phyloP scores from a whole-genome alignment of 2,113 vertebrate species.

The Clarias macrocephalus region DNA sequence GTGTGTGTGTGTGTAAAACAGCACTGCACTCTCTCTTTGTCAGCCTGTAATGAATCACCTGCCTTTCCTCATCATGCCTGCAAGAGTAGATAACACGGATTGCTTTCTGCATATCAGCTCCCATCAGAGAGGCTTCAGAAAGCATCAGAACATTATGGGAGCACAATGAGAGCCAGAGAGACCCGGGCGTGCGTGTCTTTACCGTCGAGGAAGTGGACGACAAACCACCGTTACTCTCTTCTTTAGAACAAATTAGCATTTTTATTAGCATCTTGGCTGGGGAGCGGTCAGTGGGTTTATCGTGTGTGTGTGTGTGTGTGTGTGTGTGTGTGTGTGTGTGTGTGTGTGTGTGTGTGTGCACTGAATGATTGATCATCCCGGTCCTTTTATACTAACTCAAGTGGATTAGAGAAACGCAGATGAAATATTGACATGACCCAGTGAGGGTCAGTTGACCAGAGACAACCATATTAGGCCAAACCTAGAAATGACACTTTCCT shows the following conservation, averaged over 20 bases:
- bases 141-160: constrained; percentile 40
- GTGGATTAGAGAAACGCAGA: not conserved
- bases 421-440: not conserved
- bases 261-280: constrained; percentile 64
- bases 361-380: constrained; percentile 24
- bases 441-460: not conserved
- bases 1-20: constrained; percentile 25
- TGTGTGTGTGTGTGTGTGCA: constrained; percentile 14
- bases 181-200: not conserved
- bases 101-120: constrained; percentile 38
- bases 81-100: constrained; percentile 29
- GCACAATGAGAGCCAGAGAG: constrained; percentile 7
- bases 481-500: not conserved
- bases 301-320: constrained; percentile 21
- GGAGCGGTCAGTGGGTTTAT: constrained; percentile 58
- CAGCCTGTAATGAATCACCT: constrained; percentile 43
- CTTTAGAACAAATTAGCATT: constrained; percentile 63
- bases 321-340: constrained; percentile 14
- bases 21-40: constrained; percentile 13
- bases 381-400: constrained; percentile 1
- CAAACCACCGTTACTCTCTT: constrained; percentile 45
- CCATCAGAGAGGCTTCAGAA: constrained; percentile 19
- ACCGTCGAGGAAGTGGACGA: constrained; percentile 1
- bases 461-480: not conserved
- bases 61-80: constrained; percentile 29